Percentiles rank a stretch among this genome's conserved stretches.
Conservation (phyloP, 2,888 invertebrate species). For the Ceratothoa steindachneri region DNA sequence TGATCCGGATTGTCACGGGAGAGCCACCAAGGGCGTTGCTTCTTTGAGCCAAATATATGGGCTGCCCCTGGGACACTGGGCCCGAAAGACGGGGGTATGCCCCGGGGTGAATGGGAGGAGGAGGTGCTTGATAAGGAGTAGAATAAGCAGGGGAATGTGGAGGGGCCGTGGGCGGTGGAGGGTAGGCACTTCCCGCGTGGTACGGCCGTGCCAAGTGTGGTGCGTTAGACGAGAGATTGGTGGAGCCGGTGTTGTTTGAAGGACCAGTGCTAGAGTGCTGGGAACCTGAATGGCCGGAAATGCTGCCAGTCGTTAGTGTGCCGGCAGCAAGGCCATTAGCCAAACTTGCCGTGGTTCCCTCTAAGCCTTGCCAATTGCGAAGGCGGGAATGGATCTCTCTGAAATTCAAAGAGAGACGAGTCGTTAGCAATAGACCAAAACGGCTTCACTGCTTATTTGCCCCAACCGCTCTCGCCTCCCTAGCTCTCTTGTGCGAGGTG, state of each 20-base stretch:
- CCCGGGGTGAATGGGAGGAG: constrained; percentile 29
- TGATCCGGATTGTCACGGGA: constrained; percentile 44
- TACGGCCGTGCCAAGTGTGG: constrained; percentile 45
- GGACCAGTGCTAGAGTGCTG: constrained; percentile 56
- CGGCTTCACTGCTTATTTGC: too few species aligned
- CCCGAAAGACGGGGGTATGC: constrained; percentile 36
- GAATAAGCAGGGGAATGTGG: constrained; percentile 45
- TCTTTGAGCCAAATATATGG: constrained; percentile 41
- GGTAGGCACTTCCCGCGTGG: constrained; percentile 40
- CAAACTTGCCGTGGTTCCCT: constrained; percentile 41
- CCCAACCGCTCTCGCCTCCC: too few species aligned
- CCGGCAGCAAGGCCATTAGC: constrained; percentile 44
- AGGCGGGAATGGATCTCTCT: constrained; percentile 83
- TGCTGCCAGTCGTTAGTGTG: constrained; percentile 47
- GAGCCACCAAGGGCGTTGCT: constrained; percentile 46
- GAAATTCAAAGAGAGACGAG: background rate
- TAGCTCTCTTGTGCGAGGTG: too few species aligned
- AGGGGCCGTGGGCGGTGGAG: constrained; percentile 29
- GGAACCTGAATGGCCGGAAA: constrained; percentile 50
- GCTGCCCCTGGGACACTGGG: constrained; percentile 26
- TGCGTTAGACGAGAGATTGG: constrained; percentile 52
- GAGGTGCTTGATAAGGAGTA: constrained; percentile 38
- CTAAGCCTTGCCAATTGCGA: constrained; percentile 61
- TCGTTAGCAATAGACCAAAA: too few species aligned
- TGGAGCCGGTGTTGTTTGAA: constrained; percentile 58